Evolutionary conservation across 2,888 invertebrate species (phyloP).

Genomic region (Penaeus monodon): DNA sequence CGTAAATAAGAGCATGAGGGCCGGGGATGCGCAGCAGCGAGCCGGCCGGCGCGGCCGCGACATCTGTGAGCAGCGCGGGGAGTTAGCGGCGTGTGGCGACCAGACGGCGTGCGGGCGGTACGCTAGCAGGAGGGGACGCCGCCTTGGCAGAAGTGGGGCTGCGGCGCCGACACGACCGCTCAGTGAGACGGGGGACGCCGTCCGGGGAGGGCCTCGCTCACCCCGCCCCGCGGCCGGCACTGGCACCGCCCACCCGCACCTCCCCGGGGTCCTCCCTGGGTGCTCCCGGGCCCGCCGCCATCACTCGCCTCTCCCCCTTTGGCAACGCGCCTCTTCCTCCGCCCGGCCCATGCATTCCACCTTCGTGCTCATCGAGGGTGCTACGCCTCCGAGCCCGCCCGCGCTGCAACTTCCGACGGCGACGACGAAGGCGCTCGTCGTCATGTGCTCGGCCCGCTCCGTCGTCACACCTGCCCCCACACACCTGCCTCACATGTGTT

Average conservation of each 20-base stretch:
- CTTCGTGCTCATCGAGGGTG: conserved; percentile 49
- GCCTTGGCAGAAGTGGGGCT: conserved; percentile 53
- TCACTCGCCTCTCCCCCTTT: conserved; percentile 35
- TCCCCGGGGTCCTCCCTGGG: conserved; percentile 12
- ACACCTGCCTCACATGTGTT: conserved; percentile 5
- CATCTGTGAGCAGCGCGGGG: conserved; percentile 63
- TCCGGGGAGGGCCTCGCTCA: conserved; percentile 43
- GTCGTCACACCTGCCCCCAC: conserved; percentile 20
- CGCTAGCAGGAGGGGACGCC: conserved; percentile 55
- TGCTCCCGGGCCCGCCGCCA: conserved; percentile 26
- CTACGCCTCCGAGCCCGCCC: conserved; percentile 36
- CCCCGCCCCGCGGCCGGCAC: conserved; percentile 60
- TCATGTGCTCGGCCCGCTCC: background rate
- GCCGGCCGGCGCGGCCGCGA: conserved; percentile 59
- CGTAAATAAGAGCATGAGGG: conserved; percentile 65
- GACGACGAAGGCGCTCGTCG: background rate
- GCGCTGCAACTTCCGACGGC: conserved; percentile 8
- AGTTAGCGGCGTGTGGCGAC: conserved; percentile 61
- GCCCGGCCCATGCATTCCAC: conserved; percentile 55
- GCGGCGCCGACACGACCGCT: conserved; percentile 47
- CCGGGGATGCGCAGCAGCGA: conserved; percentile 64
- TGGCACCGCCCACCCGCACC: conserved; percentile 60
- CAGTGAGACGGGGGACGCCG: conserved; percentile 56
- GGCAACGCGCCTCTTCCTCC: conserved; percentile 54
- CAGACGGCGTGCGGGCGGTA: conserved; percentile 58